Conservation (phyloP, 2,797 vertebrate species). For the Parauchenoglanis punctatus region DNA sequence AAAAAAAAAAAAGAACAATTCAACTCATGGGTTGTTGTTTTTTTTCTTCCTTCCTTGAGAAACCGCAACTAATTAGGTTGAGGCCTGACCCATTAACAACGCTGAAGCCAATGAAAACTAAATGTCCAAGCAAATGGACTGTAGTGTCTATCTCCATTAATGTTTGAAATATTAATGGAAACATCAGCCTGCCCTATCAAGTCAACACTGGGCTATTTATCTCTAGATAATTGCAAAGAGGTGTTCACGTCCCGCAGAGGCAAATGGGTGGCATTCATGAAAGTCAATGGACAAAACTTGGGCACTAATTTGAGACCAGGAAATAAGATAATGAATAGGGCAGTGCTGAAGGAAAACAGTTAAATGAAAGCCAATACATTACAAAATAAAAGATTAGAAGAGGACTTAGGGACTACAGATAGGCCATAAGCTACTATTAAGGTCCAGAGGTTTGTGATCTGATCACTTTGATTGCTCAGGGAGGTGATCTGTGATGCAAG, state of each 20-base stretch:
- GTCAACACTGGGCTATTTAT: conserved; percentile 35
- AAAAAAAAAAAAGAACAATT: conserved; percentile 7
- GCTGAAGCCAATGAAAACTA: conserved; percentile 40
- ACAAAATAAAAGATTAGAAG: not conserved
- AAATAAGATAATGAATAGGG: conserved; percentile 6
- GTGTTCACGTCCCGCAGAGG: conserved; percentile 3
- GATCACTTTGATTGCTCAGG: not conserved
- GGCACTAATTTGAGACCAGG: conserved; percentile 1
- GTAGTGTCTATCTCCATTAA: conserved; percentile 48
- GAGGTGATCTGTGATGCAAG: not conserved
- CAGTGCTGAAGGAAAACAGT: not conserved
- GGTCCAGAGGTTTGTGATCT: too few species aligned
- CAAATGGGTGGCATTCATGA: conserved; percentile 2
- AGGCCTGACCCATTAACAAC: conserved; percentile 35
- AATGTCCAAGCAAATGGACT: conserved; percentile 46
- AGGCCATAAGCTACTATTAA: not conserved
- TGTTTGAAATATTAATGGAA: conserved; percentile 48
- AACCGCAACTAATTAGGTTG: conserved; percentile 46
- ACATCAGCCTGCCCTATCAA: conserved; percentile 46
- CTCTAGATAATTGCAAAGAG: conserved; percentile 19
- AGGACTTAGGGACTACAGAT: not conserved
- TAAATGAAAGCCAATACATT: not conserved
- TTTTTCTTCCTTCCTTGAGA: conserved; percentile 18
- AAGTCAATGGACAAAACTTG: conserved; percentile 23
- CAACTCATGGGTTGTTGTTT: not conserved